phyloP scores from a whole-genome alignment of 2,797 vertebrate genomes.

The Microctenopoma lineatum region DNA sequence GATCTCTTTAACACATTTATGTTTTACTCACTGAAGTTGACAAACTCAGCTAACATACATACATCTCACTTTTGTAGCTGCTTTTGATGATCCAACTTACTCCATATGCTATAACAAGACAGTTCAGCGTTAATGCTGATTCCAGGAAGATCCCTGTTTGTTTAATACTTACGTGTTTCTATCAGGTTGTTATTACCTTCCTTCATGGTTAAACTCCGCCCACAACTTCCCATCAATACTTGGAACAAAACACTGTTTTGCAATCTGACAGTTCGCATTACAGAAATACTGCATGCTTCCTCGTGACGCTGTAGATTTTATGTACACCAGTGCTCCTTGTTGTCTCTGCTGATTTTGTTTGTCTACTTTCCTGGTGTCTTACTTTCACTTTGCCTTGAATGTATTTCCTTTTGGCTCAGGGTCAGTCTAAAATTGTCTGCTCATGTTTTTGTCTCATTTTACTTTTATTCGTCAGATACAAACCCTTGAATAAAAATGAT shows the following conservation, averaged over 20 bases:
- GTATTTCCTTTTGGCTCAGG: slow-evolving; percentile 18
- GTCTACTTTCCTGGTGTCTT: background rate
- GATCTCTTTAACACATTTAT: too few species aligned
- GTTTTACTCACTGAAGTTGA: too few species aligned
- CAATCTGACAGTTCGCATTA: too few species aligned
- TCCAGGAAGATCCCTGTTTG: background rate
- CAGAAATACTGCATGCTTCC: background rate
- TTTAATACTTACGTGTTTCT: too few species aligned
- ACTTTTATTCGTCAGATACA: slow-evolving; percentile 6
- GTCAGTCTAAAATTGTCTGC: slow-evolving; percentile 57
- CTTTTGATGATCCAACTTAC: background rate
- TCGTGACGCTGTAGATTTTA: background rate
- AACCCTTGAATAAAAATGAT: slow-evolving; percentile 21
- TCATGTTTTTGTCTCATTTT: slow-evolving; percentile 12
- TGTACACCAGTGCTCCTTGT: background rate
- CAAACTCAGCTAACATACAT: too few species aligned
- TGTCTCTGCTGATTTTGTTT: slow-evolving; percentile 14
- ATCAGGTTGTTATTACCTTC: too few species aligned
- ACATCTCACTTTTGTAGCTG: too few species aligned
- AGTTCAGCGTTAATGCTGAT: too few species aligned
- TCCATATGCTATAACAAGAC: background rate
- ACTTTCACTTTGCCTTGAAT: slow-evolving; percentile 11
- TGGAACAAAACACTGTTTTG: too few species aligned
- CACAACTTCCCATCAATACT: background rate
- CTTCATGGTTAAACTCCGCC: background rate